Evolutionary conservation across 2,113 vertebrate genomes (phyloP).

Genomic region (Phodopus roborovskii): DNA sequence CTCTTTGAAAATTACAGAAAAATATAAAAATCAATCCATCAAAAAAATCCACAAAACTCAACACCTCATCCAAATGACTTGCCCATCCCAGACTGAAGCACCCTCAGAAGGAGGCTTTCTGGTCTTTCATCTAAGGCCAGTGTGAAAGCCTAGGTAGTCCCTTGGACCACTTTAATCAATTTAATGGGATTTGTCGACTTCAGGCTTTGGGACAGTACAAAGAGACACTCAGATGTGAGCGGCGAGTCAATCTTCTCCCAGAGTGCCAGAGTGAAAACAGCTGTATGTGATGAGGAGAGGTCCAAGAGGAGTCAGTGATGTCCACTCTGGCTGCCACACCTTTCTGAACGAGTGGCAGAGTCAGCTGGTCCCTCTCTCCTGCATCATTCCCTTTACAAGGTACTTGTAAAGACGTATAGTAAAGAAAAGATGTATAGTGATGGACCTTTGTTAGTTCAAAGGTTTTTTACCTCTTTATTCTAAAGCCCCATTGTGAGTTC

Average conservation of each 20-base stretch:
- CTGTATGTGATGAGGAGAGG: conserved; percentile 86
- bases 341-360: conserved; percentile 87
- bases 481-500: conserved; percentile 97
- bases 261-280: conserved; percentile 85
- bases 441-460: conserved; percentile 99
- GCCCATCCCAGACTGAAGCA: conserved; percentile 21
- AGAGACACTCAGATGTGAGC: conserved; percentile 92
- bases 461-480: conserved; percentile 97
- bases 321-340: conserved; percentile 67
- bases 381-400: conserved; percentile 90
- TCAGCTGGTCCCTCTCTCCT: conserved; percentile 87
- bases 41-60: conserved; percentile 59
- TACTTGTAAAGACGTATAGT: no score
- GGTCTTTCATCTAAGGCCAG: conserved; percentile 97
- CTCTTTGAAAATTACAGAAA: conserved; percentile 92
- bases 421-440: conserved; percentile 90
- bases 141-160: conserved; percentile 91
- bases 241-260: conserved; percentile 88
- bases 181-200: conserved; percentile 94
- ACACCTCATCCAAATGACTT: conserved; percentile 63
- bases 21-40: conserved; percentile 62
- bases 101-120: conserved; percentile 84
- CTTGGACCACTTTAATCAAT: conserved; percentile 96
- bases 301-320: conserved; percentile 85
- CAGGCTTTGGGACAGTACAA: conserved; percentile 91